Conservation (phyloP, 2,888 invertebrate genomes). For the Drepanosiphum platanoidis region DNA sequence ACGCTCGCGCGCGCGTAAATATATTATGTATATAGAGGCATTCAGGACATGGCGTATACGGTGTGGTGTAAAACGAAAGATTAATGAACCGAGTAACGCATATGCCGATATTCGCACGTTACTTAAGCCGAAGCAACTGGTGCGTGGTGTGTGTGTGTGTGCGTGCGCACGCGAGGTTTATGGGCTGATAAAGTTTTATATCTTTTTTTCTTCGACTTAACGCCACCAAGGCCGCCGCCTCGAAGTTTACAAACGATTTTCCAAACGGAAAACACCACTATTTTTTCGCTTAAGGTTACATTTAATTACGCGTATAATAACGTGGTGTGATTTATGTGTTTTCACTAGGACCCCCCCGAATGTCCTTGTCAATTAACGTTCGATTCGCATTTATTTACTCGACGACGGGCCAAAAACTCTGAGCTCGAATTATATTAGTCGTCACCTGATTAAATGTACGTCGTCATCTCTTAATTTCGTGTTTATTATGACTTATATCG, state of each 20-base stretch:
- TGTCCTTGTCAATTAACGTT: no score
- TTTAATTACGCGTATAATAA: neutral
- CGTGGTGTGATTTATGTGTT: neutral
- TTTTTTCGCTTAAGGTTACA: constrained; percentile 32
- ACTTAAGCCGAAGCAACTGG: constrained; percentile 61
- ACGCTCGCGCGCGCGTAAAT: neutral
- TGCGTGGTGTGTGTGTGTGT: constrained; percentile 16
- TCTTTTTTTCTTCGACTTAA: constrained; percentile 35
- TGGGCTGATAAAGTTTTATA: constrained; percentile 49
- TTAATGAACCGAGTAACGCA: constrained; percentile 61
- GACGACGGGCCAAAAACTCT: neutral
- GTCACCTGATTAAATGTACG: no score
- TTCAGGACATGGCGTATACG: neutral
- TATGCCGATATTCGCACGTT: constrained; percentile 62
- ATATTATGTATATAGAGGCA: neutral
- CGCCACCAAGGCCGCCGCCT: neutral
- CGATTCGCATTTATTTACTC: neutral
- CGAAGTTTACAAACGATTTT: constrained; percentile 22
- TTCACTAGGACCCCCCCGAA: neutral
- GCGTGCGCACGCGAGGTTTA: neutral
- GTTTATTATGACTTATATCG: no score
- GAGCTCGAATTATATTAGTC: no score
- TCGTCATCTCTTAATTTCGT: no score
- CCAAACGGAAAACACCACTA: neutral
- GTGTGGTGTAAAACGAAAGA: constrained; percentile 56